Evolutionary conservation across 92 coral and sea anemone species (phyloP).

Genomic region (Blastomussa wellsi): DNA sequence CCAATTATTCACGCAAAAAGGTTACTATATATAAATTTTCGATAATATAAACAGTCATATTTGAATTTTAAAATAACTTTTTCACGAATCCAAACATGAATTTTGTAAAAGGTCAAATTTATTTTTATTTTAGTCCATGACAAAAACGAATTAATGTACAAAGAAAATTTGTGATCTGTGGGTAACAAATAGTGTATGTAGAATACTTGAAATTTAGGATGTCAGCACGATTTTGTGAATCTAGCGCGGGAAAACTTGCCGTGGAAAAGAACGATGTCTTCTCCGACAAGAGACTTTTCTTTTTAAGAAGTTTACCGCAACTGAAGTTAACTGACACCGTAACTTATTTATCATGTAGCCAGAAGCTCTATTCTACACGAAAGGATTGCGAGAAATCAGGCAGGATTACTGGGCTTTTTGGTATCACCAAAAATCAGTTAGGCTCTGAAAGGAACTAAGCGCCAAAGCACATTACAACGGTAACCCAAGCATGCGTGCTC

Average conservation of each 20-base stretch:
- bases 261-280: neutral
- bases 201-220: neutral
- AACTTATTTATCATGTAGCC: neutral
- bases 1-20: neutral
- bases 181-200: neutral
- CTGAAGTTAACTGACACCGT: neutral
- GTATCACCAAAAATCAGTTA: neutral
- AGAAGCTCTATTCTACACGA: neutral
- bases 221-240: neutral
- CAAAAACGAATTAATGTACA: neutral
- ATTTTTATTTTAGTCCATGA: neutral
- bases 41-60: neutral
- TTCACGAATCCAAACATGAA: neutral
- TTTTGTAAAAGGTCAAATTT: neutral
- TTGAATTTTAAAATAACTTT: neutral
- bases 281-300: too few relatives aligned
- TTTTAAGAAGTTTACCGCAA: too few relatives aligned
- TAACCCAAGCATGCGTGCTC: neutral
- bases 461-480: neutral
- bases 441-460: neutral
- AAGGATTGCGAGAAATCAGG: neutral
- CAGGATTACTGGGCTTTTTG: neutral
- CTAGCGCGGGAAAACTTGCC: neutral
- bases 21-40: neutral
- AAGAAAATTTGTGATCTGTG: neutral